Evolutionary conservation across 2,113 vertebrate genomes (phyloP).

Genomic region (Illadopsis cleaveri): DNA sequence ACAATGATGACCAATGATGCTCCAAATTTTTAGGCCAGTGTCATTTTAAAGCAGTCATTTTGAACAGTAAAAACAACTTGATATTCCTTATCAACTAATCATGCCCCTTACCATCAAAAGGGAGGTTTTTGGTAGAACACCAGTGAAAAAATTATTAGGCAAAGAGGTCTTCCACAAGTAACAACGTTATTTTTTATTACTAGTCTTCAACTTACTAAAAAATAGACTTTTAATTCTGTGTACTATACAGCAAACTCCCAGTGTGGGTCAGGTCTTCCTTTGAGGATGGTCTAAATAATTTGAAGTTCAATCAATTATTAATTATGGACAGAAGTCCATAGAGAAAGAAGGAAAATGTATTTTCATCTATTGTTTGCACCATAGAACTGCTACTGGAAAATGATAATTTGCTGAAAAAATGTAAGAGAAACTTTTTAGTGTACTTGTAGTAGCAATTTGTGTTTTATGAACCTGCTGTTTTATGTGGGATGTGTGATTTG

Average conservation of each 20-base stretch:
- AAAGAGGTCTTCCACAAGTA: not conserved
- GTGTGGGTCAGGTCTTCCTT: not conserved
- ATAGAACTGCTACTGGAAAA: not conserved
- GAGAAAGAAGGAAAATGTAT: not conserved
- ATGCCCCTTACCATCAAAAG: not conserved
- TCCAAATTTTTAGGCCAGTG: not conserved
- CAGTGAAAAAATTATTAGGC: not conserved
- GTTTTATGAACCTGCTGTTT: not conserved
- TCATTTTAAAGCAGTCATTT: not conserved
- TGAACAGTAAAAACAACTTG: not conserved
- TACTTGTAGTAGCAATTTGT: not conserved
- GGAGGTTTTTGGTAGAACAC: not conserved
- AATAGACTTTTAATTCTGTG: not conserved
- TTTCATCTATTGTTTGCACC: not conserved
- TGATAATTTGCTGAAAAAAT: not conserved
- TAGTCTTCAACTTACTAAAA: not conserved
- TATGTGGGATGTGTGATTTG: not conserved
- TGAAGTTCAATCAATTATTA: not conserved
- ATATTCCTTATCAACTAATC: not conserved
- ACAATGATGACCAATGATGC: not conserved
- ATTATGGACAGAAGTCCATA: not conserved
- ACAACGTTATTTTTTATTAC: not conserved
- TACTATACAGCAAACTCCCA: not conserved
- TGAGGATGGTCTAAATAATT: not conserved
- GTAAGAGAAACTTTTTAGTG: not conserved